Conservation (phyloP, 2,797 vertebrate genomes). For the Amblyopsis hoosieri region DNA sequence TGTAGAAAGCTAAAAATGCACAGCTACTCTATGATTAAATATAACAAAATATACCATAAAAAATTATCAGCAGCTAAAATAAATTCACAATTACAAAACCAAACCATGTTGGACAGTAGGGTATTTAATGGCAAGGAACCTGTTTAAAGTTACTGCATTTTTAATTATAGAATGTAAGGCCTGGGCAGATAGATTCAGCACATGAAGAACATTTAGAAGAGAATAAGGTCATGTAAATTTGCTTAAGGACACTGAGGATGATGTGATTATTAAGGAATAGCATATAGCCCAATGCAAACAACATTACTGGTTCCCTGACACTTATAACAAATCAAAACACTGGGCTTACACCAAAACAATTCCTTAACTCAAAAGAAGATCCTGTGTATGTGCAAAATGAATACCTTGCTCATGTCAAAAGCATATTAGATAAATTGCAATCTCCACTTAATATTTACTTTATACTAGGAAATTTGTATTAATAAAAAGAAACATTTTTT, state of each 20-base stretch:
- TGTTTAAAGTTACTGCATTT: slow-evolving; percentile 67
- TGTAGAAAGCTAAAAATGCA: slow-evolving; percentile 36
- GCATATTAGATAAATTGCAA: neutral
- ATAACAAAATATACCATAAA: slow-evolving; percentile 32
- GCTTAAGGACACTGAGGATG: slow-evolving; percentile 64
- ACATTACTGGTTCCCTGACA: slow-evolving; percentile 32
- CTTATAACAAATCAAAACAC: slow-evolving; percentile 30
- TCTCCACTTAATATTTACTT: neutral
- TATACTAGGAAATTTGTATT: slow-evolving; percentile 49
- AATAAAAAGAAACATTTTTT: slow-evolving; percentile 57
- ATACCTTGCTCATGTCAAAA: neutral
- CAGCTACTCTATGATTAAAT: neutral
- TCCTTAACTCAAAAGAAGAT: slow-evolving; percentile 2
- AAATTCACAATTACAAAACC: slow-evolving; percentile 62
- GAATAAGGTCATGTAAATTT: slow-evolving; percentile 53
- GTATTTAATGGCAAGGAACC: slow-evolving; percentile 53
- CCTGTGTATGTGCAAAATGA: slow-evolving; percentile 4
- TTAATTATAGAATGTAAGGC: slow-evolving; percentile 72
- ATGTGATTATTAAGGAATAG: slow-evolving; percentile 49
- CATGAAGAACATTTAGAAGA: slow-evolving; percentile 20
- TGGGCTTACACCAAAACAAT: slow-evolving; percentile 32
- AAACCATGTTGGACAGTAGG: slow-evolving; percentile 60
- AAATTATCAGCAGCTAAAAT: slow-evolving; percentile 52
- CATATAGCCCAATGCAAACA: slow-evolving; percentile 33
- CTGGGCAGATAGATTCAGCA: slow-evolving; percentile 64